Base-by-base conservation (phyloP, 2,888 invertebrate species). In the Troides oblongomaculatus region DNA sequence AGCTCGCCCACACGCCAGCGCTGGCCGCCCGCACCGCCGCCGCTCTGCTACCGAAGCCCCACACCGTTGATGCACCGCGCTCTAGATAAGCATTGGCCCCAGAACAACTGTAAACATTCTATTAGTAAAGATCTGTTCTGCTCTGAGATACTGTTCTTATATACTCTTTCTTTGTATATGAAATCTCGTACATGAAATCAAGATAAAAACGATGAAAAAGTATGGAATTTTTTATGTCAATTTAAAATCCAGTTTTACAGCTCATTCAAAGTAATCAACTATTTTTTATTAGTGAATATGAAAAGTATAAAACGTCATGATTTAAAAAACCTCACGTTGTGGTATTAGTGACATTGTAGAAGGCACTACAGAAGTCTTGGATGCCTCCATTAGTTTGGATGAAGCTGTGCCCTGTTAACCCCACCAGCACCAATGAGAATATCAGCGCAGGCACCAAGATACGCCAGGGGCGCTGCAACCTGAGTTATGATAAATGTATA, bases 391-490 rank as follows among this genome's bases (percentile, higher is more conserved):
- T 90, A 63, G 92, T 92, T 64, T 78, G 77, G 18, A 82, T 79
- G 76, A 91, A 91, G 78, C 86, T 89, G 77, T 84, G 84, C 0
- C 89, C 92, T 0, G 90, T 90, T 12, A 92, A 80, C 1, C 84
- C 90, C 23, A 89, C 88, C 83, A 90, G 81, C 71, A 91, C 82
- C 65, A 90, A 72, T 0, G 92, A 78, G 78, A 87, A 90, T 21
- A 91, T 14, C 71, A 92, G 75, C 23, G 92, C 91, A 1, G 92
- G 92, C 0, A 86, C 77, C 67, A 92, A 74, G 62, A 92, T 90
- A 5, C 89, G 85, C 92, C 91, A 92, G 1, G 92, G 91, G 70
- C 89, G 81, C 65, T 81, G 81, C 17, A 92, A 76, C 0, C 92
- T 92, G 78, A 12, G 58, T 14, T 30, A 53, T 43, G 59, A 3